phyloP scores from a whole-genome alignment of 1,140 invertebrate species.

The Drosophila funebris region DNA sequence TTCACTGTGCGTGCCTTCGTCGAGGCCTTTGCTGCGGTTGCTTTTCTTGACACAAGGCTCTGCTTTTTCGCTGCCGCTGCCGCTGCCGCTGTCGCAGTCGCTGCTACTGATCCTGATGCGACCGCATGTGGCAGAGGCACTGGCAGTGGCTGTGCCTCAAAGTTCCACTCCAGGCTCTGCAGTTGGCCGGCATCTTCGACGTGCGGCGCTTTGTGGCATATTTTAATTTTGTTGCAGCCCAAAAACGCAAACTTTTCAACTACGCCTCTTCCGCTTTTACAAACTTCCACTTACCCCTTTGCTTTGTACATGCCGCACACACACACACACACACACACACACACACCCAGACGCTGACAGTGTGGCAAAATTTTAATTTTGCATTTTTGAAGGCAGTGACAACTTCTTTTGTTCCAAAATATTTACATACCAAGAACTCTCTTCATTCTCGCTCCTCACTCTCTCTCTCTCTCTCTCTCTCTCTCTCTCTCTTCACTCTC shows the following conservation, averaged over 20 bases:
- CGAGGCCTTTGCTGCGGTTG: constrained; percentile 73
- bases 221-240: constrained; percentile 77
- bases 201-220: constrained; percentile 73
- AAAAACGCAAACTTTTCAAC: constrained; percentile 65
- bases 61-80: constrained; percentile 10
- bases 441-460: background rate
- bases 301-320: constrained; percentile 39
- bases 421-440: constrained; percentile 56
- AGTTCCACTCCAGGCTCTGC: background rate
- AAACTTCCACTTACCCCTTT: constrained; percentile 4
- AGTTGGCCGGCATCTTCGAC: constrained; percentile 64
- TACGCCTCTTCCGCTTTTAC: background rate
- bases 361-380: constrained; percentile 70
- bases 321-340: constrained; percentile 5
- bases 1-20: constrained; percentile 34
- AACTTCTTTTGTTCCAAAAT: constrained; percentile 69
- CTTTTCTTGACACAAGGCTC: constrained; percentile 59
- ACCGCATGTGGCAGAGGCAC: background rate
- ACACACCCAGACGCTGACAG: constrained; percentile 8
- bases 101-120: background rate
- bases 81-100: background rate
- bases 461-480: background rate
- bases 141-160: background rate
- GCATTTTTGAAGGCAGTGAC: constrained; percentile 71
- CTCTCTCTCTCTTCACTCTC: background rate